Base-by-base conservation (phyloP, 2,888 invertebrate species). In the Pheosia gnoma region DNA sequence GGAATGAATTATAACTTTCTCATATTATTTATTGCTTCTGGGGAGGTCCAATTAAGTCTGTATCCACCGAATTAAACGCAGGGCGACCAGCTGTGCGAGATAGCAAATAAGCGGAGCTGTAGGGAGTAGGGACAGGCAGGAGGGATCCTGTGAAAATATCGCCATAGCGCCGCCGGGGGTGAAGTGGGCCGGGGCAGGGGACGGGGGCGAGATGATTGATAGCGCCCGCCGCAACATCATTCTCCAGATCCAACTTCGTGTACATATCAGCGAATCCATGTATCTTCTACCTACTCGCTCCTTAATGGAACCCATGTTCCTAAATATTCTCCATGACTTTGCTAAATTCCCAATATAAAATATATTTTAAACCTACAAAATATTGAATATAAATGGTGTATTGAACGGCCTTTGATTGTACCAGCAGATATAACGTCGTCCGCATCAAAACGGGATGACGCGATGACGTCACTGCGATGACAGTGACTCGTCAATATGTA, bases 161-260 rank as follows among this genome's bases (percentile, higher is more conserved):
- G 72, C 75, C 66, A 63, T 66, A 68, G 65, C 60, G 56, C 63
- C 70, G 67, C 65, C 64, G 63, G 58, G 68, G 61, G 68, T 67
- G 71, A 67, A 36, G 61, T 66, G 69, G 66, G 59, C 49, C 25
- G 63, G 58, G 45, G 54, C 58, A 13, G 63, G 58, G 45, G 54
- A 57, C 52, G 67, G 64, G 71, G 67, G 61, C 60, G 62, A 65
- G 71, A 82, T 84, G 84, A 84, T 83, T 83, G 83, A 84, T 84
- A 75, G 74, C 67, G 64, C 59, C 69, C 64, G 65, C 59, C 60
- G 61, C 65, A 58, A 45, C 52, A 66, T 65, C 68, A 61, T 66
- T 56, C 56, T 57, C 64, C 59, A 47, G 54, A 59, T 58, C 52
- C 59, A 41, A 56, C 59, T 59, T 62, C 67, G 62, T 55, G 57